Conservation (phyloP, 2,888 invertebrate species). For the Cinara cedri region DNA sequence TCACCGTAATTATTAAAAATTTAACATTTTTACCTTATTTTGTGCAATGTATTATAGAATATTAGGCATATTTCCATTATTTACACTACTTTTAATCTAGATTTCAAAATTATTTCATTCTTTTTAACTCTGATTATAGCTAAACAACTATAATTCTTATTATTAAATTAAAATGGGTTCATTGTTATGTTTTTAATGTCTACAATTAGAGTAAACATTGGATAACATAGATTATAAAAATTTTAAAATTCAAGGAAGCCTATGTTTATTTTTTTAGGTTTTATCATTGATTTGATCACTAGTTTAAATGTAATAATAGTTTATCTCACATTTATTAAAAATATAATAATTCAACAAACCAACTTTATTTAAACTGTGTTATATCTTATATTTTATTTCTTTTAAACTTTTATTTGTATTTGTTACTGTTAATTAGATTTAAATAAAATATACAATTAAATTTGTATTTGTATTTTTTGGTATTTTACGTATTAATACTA, state of each 20-base stretch:
- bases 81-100: constrained; percentile 39
- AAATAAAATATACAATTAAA: neutral
- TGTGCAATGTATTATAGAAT: constrained; percentile 26
- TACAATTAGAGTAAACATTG: neutral
- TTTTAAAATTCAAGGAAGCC: neutral
- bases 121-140: too few species aligned
- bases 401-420: constrained; percentile 13
- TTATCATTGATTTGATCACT: neutral
- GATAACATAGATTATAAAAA: neutral
- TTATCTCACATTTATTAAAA: constrained; percentile 24
- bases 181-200: too few species aligned
- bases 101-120: neutral
- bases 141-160: constrained; percentile 5
- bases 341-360: neutral
- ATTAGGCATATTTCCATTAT: constrained; percentile 28
- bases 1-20: neutral
- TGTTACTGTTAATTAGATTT: constrained; percentile 2
- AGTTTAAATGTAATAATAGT: constrained; percentile 28
- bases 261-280: constrained; percentile 1
- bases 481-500: too few species aligned
- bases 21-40: constrained; percentile 17
- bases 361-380: constrained; percentile 26
- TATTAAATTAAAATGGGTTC: neutral
- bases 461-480: too few species aligned
- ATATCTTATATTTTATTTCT: constrained; percentile 31